Conservation (phyloP, 2,888 invertebrate genomes). For the Apodemia duryi region DNA sequence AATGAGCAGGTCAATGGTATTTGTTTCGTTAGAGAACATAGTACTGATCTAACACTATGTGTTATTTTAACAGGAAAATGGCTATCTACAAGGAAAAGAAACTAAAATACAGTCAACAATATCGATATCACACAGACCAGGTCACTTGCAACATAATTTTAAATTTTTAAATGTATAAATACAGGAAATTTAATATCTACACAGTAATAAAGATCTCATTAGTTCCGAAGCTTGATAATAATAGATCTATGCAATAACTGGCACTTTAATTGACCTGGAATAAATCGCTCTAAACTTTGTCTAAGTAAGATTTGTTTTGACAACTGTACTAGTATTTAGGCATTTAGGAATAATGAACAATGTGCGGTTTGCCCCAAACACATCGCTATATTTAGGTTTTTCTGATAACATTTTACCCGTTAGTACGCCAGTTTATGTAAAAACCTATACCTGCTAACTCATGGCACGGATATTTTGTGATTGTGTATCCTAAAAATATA, state of each 20-base stretch:
- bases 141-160: background rate
- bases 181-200: too few species aligned
- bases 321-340: conserved; percentile 3
- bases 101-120: background rate
- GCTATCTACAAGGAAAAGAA: background rate
- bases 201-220: too few species aligned
- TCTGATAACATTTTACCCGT: background rate
- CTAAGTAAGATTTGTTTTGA: background rate
- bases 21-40: background rate
- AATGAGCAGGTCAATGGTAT: background rate
- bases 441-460: background rate
- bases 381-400: background rate
- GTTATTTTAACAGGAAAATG: background rate
- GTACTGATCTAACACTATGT: conserved; percentile 1
- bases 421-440: background rate
- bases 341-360: conserved; percentile 7
- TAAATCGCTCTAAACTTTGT: background rate
- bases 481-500: background rate
- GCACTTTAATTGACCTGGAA: background rate
- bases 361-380: background rate
- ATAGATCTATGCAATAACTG: background rate
- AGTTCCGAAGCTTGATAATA: background rate
- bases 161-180: background rate
- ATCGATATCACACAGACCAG: background rate
- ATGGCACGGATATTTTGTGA: background rate